These are phyloP conservation scores for Erebia aethiops DNA, from an alignment of 2,888 invertebrate genomes.

Conservation along the genomic window DNA sequence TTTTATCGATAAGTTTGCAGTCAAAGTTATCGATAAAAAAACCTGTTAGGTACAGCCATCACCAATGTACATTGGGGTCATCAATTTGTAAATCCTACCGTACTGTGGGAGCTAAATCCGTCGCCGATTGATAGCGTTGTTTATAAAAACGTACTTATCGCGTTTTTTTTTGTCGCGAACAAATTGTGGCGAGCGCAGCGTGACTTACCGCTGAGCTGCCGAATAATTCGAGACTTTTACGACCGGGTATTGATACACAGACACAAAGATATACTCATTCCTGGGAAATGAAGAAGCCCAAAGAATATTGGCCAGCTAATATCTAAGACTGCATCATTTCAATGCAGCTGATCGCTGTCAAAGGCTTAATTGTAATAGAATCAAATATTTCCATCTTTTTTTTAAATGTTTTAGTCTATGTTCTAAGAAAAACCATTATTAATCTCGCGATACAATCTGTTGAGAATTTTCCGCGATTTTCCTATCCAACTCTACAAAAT, in stretches of 20 bases:
- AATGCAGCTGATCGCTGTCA: no score
- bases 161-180: conserved; percentile 52
- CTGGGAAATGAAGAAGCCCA: background rate
- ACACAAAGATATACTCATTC: background rate
- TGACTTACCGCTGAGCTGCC: conserved; percentile 53
- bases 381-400: no score
- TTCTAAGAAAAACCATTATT: no score
- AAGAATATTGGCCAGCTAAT: no score
- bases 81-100: conserved; percentile 34
- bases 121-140: conserved; percentile 50
- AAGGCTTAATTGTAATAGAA: no score
- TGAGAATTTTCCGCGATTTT: no score
- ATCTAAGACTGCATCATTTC: no score
- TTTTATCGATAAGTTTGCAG: no score
- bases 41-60: background rate
- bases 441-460: no score
- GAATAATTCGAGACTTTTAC: conserved; percentile 65
- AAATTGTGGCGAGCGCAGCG: conserved; percentile 52
- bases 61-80: conserved; percentile 18
- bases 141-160: conserved; percentile 48
- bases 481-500: no score
- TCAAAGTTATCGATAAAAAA: background rate
- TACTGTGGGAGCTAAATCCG: conserved; percentile 41
- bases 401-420: no score
- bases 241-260: conserved; percentile 29